Conservation (phyloP, 2,888 invertebrate species). For the Disparrhopalites patrizii region DNA sequence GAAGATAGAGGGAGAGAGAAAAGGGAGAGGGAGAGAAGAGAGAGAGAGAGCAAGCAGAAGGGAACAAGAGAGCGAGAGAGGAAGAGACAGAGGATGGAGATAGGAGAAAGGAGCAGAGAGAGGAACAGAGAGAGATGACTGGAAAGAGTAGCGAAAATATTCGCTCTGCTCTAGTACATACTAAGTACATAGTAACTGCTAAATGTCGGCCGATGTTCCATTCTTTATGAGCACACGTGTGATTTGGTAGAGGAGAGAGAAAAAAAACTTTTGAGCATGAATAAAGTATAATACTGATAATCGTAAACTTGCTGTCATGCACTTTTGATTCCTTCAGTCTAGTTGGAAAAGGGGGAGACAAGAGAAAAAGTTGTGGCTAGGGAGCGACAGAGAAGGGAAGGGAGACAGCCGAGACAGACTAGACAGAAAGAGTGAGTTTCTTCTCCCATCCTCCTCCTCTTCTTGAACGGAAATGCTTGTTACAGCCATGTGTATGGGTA, state of each 20-base stretch:
- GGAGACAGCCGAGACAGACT: no score
- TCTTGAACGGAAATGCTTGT: neutral
- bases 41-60: neutral
- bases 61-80: neutral
- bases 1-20: neutral
- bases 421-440: neutral
- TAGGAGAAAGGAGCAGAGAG: neutral
- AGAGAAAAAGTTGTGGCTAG: neutral
- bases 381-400: neutral
- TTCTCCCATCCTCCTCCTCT: neutral
- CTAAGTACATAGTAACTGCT: no score
- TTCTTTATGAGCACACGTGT: slow-evolving; percentile 6
- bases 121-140: neutral
- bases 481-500: neutral
- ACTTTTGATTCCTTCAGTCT: slow-evolving; percentile 9
- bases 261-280: slow-evolving; percentile 1
- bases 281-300: slow-evolving; percentile 3
- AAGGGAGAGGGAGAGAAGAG: neutral
- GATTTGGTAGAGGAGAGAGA: no score
- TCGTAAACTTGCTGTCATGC: slow-evolving; percentile 18
- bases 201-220: no score
- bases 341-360: neutral
- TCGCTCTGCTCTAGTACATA: neutral
- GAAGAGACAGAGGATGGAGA: neutral
- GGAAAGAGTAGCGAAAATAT: neutral